Evolutionary conservation across 2,113 vertebrate species (phyloP), one percentile per base, ranked within the genome.

Genomic region (Hyla sarda): DNA sequence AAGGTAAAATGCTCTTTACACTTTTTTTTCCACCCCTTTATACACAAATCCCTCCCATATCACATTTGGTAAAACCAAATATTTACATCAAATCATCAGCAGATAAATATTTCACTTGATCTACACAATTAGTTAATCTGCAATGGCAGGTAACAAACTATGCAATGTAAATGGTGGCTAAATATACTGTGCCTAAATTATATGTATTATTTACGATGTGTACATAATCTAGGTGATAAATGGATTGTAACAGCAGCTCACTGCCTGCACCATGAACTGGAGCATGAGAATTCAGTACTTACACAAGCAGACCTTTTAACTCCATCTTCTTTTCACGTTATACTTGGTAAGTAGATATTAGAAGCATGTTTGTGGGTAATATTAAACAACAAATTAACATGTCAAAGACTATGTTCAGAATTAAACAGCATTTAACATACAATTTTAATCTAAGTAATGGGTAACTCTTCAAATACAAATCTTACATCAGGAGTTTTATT

Each of bases 241-340:
- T 94, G 93, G 93, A 76, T 94, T 8, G 82, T 93, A 87, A 94
- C 93, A 0, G 92, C 93, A 0, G 93, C 93, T 13, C 93, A 93
- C 78, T 94, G 93, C 41, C 92, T 94, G 30, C 92, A 93, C 25
- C 6, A 88, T 0, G 25, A 45, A 0, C 67, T 90, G 0, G 58
- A 89, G 8, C 25, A 67, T 0, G 90, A 92, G 3, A 80, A 89
- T 5, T 7, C 87, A 9, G 60, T 30, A 0, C 11, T 91, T 13
- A 48, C 1, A 0, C 10, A 9, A n/a, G 76, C 45, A 0, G 11
- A 89, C 9, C 10, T 89, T 37, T 72, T 93, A 45, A 80, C 58
- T 5, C 77, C 86, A 52, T 90, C 90, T 19, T 90, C 91, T 8
- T 92, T 93, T 88, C 89, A 88, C 30, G 69, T 94, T 25, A 91